Base-by-base conservation (phyloP, 1,140 invertebrate genomes). In the Scaptomyza pallida region DNA sequence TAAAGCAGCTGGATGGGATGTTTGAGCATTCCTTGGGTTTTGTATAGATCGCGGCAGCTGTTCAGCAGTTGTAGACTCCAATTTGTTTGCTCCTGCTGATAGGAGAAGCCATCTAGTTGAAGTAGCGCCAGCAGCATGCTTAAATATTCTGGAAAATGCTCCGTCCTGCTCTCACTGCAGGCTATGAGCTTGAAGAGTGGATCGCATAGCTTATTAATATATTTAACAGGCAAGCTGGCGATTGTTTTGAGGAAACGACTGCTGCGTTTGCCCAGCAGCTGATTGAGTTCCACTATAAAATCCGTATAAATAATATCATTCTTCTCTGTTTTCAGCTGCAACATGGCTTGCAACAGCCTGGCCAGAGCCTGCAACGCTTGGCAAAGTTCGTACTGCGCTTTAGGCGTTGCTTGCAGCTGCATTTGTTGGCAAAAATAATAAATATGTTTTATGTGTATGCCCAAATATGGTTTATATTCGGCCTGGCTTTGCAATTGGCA, bases 361-460 rank as follows among this genome's bases (percentile, higher is more conserved):
- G 75, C 83, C n/a, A 88, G 21, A 0, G 51, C 43, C 6, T 50
- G 72, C 15, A 86, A 37, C 0, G 56, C 50, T 1, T 40, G 17
- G 5, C 68, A 48, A 0, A 78, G 21, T 13, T 81, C 47, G 1
- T 44, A 5, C 5, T 37, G 30, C 10, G 55, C 37, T 21, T 44
- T 35, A 3, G 55, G 6, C 10, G 52, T 43, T 3, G 12, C 13
- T 33, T 70, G 43, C 30, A 33, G 60, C 19, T 61, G 81, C 41
- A 55, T 12, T 17, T 44, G 61, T n/a, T 43, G 23, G 12, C 63
- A 41, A 0, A 69, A 37, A 6, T 48, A 56, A 26, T 57, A 72
- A 1, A 88, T 45, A 52, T 88, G 83, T 2, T 47, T 47, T 8
- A 89, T 50, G 15, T 88, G 82, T 0, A 88, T 88, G 17, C 48